phyloP scores from a whole-genome alignment of 2,797 vertebrate species.

The Paedocypris micromegethes region DNA sequence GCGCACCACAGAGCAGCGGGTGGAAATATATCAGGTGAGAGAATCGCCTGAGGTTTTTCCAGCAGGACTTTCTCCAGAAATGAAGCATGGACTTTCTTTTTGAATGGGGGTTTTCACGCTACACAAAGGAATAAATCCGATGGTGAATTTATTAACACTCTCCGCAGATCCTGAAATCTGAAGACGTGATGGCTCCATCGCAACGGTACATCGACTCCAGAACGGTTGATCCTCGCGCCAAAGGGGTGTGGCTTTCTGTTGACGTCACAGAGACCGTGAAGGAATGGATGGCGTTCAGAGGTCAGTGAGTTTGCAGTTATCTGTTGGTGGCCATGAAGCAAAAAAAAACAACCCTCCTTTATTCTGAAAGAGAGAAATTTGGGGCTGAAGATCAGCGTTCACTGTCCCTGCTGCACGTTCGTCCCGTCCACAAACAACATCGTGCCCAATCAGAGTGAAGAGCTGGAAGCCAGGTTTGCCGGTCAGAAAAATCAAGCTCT shows the following conservation, averaged over 20 bases:
- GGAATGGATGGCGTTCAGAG: conserved; percentile 74
- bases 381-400: conserved; percentile 74
- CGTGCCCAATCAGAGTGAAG: conserved; percentile 75
- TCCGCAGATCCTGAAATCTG: conserved; percentile 67
- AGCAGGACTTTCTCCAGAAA: not conserved
- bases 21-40: conserved; percentile 76
- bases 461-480: conserved; percentile 75
- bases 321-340: not conserved
- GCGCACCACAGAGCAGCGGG: conserved; percentile 71
- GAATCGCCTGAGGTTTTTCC: conserved; percentile 9
- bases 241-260: conserved; percentile 72
- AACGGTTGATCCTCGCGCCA: conserved; percentile 66
- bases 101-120: too few relatives aligned
- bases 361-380: conserved; percentile 68
- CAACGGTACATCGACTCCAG: conserved; percentile 77
- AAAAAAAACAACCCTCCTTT: conserved; percentile 4
- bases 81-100: too few relatives aligned
- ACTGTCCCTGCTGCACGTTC: conserved; percentile 80
- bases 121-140: not conserved
- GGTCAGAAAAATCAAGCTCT: conserved; percentile 50
- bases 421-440: conserved; percentile 77
- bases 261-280: conserved; percentile 76
- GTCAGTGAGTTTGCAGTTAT: conserved; percentile 52
- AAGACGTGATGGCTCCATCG: conserved; percentile 65
- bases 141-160: conserved; percentile 5